Percentiles rank a stretch among this genome's conserved stretches.
Conservation (phyloP, 2,888 invertebrate species). For the Lacanobia oleracea region DNA sequence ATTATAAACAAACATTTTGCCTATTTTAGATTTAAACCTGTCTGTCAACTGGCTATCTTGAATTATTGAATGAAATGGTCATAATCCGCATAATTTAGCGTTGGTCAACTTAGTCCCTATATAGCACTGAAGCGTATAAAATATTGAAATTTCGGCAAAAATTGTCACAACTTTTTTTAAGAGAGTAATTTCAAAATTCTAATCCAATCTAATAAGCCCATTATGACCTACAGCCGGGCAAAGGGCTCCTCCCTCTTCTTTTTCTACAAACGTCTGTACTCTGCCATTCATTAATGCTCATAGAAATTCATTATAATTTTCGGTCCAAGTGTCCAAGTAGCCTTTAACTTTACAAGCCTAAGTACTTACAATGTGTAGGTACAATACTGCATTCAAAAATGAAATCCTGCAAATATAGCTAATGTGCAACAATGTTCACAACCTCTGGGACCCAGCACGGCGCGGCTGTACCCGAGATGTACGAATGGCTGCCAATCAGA, state of each 20-base stretch:
- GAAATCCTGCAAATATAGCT: slow-evolving; percentile 18
- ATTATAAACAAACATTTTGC: background rate
- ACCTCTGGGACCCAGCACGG: slow-evolving; percentile 67
- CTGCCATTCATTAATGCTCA: background rate
- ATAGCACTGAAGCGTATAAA: background rate
- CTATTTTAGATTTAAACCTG: background rate
- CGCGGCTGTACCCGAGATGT: slow-evolving; percentile 56
- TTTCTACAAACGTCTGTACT: too few species aligned
- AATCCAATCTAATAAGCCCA: too few species aligned
- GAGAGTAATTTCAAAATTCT: too few species aligned
- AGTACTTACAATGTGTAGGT: background rate
- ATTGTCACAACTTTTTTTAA: too few species aligned
- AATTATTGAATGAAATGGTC: background rate
- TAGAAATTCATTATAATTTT: too few species aligned
- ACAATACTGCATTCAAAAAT: background rate
- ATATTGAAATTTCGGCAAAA: too few species aligned
- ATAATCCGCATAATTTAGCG: background rate
- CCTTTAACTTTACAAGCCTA: background rate
- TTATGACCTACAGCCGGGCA: too few species aligned
- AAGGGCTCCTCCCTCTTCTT: too few species aligned
- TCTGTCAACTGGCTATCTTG: background rate
- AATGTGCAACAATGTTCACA: slow-evolving; percentile 47
- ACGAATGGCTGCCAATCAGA: slow-evolving; percentile 73
- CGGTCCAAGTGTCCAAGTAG: background rate
- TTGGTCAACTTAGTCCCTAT: background rate